phyloP scores from a whole-genome alignment of 1,140 invertebrate species.

The Drosophila parvula region DNA sequence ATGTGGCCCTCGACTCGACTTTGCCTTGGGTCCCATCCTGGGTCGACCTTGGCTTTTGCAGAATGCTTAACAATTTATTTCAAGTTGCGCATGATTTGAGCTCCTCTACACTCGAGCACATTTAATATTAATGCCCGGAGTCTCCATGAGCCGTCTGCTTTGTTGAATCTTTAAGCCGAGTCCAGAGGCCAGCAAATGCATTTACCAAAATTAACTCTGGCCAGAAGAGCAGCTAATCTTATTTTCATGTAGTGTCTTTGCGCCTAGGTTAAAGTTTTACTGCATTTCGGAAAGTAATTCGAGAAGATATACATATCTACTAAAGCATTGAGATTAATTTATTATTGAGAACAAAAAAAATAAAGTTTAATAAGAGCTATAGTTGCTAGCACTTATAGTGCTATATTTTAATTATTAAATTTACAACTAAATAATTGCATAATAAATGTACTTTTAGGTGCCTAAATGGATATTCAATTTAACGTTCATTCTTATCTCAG shows the following conservation, averaged over 20 bases:
- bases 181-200: constrained; percentile 10
- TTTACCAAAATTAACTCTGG: constrained; percentile 38
- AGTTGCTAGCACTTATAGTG: neutral
- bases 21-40: constrained; percentile 25
- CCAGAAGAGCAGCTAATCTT: constrained; percentile 34
- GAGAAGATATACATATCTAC: neutral
- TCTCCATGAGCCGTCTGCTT: neutral
- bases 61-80: constrained; percentile 59
- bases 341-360: neutral
- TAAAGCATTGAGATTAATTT: too few species aligned
- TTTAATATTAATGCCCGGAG: constrained; percentile 32
- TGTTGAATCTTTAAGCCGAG: neutral
- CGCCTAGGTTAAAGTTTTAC: neutral
- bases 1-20: constrained; percentile 18
- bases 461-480: neutral
- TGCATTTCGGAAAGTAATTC: neutral
- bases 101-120: constrained; percentile 18
- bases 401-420: neutral
- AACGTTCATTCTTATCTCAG: neutral
- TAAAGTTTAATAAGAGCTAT: neutral
- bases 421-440: too few species aligned
- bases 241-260: constrained; percentile 45
- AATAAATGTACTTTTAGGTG: neutral
- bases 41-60: constrained; percentile 33
- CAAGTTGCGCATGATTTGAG: constrained; percentile 46